A percentile compares a stretch with the other conserved stretches of the same genome.
Evolutionary conservation across 2,888 invertebrate species (phyloP).

Genomic region (Torymus aiolomorphi): DNA sequence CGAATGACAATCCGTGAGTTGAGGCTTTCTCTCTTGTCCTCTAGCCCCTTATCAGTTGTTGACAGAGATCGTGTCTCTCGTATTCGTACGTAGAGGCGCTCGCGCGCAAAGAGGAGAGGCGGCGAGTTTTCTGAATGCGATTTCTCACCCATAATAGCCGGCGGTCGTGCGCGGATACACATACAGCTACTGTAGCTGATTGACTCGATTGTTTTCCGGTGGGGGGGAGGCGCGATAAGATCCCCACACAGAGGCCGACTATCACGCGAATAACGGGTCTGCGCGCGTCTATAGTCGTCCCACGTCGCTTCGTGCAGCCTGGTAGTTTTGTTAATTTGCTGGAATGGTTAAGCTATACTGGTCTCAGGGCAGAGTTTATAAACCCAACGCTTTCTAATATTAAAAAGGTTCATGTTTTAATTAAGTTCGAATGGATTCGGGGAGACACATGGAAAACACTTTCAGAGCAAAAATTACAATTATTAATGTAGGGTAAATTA

Average conservation of each 20-base stretch:
- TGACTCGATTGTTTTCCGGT: constrained; percentile 52
- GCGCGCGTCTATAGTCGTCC: no score
- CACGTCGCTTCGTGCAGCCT: no score
- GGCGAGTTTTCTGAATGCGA: constrained; percentile 31
- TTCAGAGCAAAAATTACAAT: no score
- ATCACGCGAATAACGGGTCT: constrained; percentile 1
- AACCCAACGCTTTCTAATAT: no score
- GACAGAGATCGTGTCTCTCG: constrained; percentile 29
- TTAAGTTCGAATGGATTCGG: no score
- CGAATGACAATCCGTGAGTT: not conserved
- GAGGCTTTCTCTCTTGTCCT: not conserved
- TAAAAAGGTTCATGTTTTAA: no score
- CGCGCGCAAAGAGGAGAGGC: not conserved
- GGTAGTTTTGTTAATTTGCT: no score
- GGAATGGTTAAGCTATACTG: no score
- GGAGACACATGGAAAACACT: no score
- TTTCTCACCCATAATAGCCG: constrained; percentile 18
- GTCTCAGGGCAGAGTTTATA: no score
- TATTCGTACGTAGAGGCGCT: not conserved
- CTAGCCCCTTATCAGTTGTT: constrained; percentile 43
- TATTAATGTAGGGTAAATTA: no score
- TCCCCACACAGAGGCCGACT: constrained; percentile 4
- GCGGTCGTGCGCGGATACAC: not conserved
- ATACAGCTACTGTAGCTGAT: constrained; percentile 33
- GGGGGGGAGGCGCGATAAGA: constrained; percentile 39